phyloP scores from a whole-genome alignment of 2,888 invertebrate species.

The Andrena flavipes region DNA sequence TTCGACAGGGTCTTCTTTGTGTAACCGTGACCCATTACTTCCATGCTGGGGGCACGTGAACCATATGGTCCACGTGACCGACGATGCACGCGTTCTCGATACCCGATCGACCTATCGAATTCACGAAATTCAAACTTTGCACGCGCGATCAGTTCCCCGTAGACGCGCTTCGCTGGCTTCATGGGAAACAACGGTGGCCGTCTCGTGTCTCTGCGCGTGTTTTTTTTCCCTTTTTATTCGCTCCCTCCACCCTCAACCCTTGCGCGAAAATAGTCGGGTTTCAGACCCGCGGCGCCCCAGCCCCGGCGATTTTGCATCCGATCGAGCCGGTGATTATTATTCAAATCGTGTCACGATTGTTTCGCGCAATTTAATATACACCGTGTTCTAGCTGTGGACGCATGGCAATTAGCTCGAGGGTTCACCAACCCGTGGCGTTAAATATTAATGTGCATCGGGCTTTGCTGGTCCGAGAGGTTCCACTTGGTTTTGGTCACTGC shows the following conservation, averaged over 20 bases:
- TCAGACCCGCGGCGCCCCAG: background rate
- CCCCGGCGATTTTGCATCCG: background rate
- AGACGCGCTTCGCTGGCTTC: slow-evolving; percentile 72
- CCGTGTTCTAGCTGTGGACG: slow-evolving; percentile 22
- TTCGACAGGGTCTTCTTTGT: slow-evolving; percentile 66
- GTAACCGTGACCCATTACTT: slow-evolving; percentile 79
- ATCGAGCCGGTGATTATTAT: slow-evolving; percentile 27
- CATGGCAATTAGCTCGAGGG: slow-evolving; percentile 36
- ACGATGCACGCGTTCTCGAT: slow-evolving; percentile 65
- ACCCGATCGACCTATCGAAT: slow-evolving; percentile 76
- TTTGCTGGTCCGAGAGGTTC: slow-evolving; percentile 5
- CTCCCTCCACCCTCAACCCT: background rate
- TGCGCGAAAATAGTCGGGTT: background rate
- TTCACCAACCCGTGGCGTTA: slow-evolving; percentile 42
- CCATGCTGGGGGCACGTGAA: slow-evolving; percentile 80
- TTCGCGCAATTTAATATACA: slow-evolving; percentile 33
- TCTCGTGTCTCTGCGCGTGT: background rate
- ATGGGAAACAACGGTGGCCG: slow-evolving; percentile 62
- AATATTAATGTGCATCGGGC: slow-evolving; percentile 41
- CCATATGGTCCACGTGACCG: slow-evolving; percentile 77
- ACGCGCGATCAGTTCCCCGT: slow-evolving; percentile 71
- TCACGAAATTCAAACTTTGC: slow-evolving; percentile 78
- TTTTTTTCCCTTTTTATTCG: background rate
- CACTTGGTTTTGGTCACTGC: slow-evolving; percentile 1
- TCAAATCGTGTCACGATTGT: slow-evolving; percentile 41